A percentile compares a stretch with the other conserved stretches of the same genome.
Conservation (phyloP, 1,140 invertebrate species). For the Dreissena rostriformis region DNA sequence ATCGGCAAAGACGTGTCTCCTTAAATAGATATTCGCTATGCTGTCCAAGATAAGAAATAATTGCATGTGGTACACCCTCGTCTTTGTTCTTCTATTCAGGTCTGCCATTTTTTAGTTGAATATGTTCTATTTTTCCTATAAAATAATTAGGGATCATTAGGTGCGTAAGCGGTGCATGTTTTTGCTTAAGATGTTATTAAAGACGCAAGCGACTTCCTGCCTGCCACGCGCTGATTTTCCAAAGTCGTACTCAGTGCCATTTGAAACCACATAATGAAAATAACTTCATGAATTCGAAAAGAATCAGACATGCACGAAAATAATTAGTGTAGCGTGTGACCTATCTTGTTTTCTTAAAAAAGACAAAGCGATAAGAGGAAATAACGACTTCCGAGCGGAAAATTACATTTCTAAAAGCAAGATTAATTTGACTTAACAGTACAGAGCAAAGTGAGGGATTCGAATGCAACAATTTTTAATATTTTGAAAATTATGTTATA, state of each 20-base stretch:
- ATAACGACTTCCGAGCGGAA: too few relatives aligned
- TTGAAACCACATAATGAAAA: background rate
- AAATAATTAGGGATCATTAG: conserved; percentile 36
- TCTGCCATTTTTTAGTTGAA: background rate
- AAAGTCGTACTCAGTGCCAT: conserved; percentile 1
- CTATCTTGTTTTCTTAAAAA: too few relatives aligned
- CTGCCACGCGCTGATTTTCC: conserved; percentile 6
- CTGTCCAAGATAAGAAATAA: background rate
- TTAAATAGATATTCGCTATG: background rate
- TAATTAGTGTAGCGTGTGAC: too few relatives aligned
- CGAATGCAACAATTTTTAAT: too few relatives aligned
- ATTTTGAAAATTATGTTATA: too few relatives aligned
- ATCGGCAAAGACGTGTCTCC: background rate
- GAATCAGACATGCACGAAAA: too few relatives aligned
- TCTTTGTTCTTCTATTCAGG: background rate
- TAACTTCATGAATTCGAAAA: too few relatives aligned
- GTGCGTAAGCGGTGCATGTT: conserved; percentile 20
- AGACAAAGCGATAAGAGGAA: too few relatives aligned
- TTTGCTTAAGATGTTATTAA: background rate
- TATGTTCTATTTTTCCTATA: background rate
- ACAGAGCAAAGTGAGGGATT: too few relatives aligned
- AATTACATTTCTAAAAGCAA: too few relatives aligned
- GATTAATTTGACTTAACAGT: too few relatives aligned
- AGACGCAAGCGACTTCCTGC: conserved; percentile 5
- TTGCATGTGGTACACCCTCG: conserved; percentile 23